Evolutionary conservation across 2,888 invertebrate genomes (phyloP).

Genomic region (Dasysyrphus albostriatus): DNA sequence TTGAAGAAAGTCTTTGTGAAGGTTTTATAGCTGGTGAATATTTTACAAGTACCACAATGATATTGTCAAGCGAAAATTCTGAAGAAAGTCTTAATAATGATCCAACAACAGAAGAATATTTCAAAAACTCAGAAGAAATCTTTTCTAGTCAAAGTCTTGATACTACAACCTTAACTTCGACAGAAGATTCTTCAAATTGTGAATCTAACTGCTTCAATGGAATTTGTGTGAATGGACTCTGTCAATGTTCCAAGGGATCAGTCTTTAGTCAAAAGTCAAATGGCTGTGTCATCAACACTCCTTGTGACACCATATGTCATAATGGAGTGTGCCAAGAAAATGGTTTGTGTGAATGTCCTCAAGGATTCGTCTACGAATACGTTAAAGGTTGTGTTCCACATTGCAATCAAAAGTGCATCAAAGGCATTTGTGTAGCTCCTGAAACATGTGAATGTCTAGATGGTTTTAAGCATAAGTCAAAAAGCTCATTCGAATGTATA

Average conservation of each 20-base stretch:
- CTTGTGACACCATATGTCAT: not conserved
- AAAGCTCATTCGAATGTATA: not conserved
- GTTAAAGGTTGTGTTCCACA: not conserved
- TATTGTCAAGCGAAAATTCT: too few species aligned
- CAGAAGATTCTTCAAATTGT: not conserved
- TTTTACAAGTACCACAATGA: too few species aligned
- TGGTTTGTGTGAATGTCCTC: not conserved
- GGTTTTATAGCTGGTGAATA: too few species aligned
- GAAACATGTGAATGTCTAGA: slow-evolving; percentile 8
- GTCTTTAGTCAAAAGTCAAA: not conserved
- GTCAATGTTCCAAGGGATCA: slow-evolving; percentile 7
- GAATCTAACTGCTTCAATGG: not conserved
- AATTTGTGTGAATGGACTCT: not conserved
- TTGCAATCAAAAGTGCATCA: slow-evolving; percentile 4
- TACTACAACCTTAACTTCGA: not conserved
- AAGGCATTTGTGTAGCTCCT: not conserved
- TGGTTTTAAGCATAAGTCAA: not conserved
- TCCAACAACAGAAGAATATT: not conserved
- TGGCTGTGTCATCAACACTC: not conserved
- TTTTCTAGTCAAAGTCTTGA: not conserved
- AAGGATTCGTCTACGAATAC: not conserved
- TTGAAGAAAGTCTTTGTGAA: not conserved
- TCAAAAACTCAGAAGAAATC: not conserved
- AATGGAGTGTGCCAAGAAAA: slow-evolving; percentile 9
- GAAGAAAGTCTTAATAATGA: too few species aligned